phyloP scores from a whole-genome alignment of 2,888 invertebrate species.

The Tipula helvola region DNA sequence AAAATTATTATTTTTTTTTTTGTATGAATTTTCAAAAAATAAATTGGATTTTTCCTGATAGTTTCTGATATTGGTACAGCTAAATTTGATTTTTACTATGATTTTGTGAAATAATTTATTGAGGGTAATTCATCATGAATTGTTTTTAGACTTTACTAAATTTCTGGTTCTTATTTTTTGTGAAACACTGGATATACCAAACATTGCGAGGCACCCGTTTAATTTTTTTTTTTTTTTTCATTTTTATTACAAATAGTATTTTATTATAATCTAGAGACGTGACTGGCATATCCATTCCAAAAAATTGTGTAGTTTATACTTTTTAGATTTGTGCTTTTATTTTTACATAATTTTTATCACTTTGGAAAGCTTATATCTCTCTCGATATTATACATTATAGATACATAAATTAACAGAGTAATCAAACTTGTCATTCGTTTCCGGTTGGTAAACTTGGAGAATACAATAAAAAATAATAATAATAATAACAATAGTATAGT shows the following conservation, averaged over 20 bases:
- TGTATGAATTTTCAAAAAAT: neutral
- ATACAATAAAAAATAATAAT: too few relatives aligned
- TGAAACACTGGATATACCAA: neutral
- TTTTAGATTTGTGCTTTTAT: neutral
- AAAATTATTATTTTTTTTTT: neutral
- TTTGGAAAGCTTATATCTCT: neutral
- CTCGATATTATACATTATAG: neutral
- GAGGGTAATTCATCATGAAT: neutral
- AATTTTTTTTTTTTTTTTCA: neutral
- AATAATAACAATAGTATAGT: too few relatives aligned
- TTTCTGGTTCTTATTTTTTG: neutral
- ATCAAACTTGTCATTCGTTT: neutral
- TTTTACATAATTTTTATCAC: neutral
- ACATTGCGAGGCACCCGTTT: neutral
- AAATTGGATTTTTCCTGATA: neutral
- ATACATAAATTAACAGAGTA: neutral
- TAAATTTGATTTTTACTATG: neutral
- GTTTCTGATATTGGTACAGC: neutral
- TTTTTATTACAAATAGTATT: neutral
- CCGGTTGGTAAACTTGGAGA: neutral
- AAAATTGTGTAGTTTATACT: neutral
- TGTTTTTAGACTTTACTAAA: neutral
- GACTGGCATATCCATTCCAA: neutral
- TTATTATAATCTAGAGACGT: neutral
- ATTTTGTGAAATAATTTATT: neutral